These are phyloP conservation scores for Orbicella faveolata DNA, from an alignment of 64 coral and sea anemone genomes.

Conservation along the genomic window DNA sequence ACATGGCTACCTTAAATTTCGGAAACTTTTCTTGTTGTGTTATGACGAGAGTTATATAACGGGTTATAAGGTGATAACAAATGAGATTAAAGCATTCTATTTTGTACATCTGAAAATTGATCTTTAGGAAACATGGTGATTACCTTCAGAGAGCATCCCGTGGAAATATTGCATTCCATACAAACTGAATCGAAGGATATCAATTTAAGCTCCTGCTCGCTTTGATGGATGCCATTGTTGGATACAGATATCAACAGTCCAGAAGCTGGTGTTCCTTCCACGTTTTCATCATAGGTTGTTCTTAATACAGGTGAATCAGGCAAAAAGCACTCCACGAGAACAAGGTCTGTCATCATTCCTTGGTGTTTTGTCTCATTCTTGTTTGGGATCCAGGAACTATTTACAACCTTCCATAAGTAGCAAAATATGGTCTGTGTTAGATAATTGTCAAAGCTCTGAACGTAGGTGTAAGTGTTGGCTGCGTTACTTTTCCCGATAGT, in stretches of 20 bases:
- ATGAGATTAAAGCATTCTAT: no score
- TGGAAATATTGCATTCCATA: slow-evolving; percentile 30
- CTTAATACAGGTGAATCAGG: neutral
- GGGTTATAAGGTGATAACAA: no score
- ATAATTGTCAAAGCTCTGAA: neutral
- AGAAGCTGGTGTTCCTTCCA: slow-evolving; percentile 11
- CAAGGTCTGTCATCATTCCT: slow-evolving; percentile 26
- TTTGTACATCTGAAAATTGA: no score
- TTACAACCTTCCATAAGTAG: neutral
- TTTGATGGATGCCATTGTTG: slow-evolving; percentile 24
- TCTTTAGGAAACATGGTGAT: no score
- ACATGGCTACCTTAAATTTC: no score
- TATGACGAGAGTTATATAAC: no score
- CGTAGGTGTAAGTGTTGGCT: neutral
- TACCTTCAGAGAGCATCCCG: slow-evolving; percentile 27
- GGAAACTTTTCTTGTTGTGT: no score
- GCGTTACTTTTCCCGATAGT: no score
- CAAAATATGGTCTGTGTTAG: neutral
- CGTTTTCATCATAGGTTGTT: neutral
- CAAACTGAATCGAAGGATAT: slow-evolving; percentile 46
- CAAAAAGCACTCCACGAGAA: slow-evolving; percentile 14
- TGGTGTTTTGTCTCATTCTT: neutral
- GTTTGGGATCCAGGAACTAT: slow-evolving; percentile 15
- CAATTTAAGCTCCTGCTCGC: neutral
- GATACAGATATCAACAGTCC: slow-evolving; percentile 46